Conservation (phyloP, 2,797 vertebrate genomes). For the Tapera naevia region DNA sequence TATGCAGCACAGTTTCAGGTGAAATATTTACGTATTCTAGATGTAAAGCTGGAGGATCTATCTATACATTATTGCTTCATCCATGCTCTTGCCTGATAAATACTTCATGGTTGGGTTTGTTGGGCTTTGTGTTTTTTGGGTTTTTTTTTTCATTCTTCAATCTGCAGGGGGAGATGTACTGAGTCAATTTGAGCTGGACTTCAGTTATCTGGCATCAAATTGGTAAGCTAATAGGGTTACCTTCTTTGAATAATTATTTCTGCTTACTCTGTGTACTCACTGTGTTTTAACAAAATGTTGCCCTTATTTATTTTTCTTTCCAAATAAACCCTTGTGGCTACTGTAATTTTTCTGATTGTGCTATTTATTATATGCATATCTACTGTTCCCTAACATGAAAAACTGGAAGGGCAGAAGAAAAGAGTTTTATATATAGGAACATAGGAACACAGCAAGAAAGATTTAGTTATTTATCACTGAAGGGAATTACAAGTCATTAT, state of each 20-base stretch:
- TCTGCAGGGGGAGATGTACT: constrained; percentile 79
- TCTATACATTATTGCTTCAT: neutral
- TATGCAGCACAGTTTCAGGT: neutral
- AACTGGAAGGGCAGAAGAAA: neutral
- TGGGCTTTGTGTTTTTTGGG: neutral
- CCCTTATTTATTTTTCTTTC: neutral
- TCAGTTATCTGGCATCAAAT: constrained; percentile 70
- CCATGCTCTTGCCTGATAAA: neutral
- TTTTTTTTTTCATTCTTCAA: neutral
- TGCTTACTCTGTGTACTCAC: neutral
- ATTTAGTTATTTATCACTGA: neutral
- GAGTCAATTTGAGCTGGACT: constrained; percentile 80
- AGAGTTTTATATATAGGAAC: neutral
- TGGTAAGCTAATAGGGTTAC: constrained; percentile 71
- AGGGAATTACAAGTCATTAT: neutral
- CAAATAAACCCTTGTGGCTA: neutral
- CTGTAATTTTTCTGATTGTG: neutral
- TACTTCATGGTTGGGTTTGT: neutral
- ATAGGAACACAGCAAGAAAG: neutral
- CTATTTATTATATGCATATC: neutral
- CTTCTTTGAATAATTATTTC: neutral
- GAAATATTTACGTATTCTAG: neutral
- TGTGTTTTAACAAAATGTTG: neutral
- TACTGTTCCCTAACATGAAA: neutral
- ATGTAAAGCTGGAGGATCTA: neutral